A percentile compares a stretch with the other conserved stretches of the same genome.
phyloP scores from a whole-genome alignment of 2,888 invertebrate species.

The Acanthopleura granulata region DNA sequence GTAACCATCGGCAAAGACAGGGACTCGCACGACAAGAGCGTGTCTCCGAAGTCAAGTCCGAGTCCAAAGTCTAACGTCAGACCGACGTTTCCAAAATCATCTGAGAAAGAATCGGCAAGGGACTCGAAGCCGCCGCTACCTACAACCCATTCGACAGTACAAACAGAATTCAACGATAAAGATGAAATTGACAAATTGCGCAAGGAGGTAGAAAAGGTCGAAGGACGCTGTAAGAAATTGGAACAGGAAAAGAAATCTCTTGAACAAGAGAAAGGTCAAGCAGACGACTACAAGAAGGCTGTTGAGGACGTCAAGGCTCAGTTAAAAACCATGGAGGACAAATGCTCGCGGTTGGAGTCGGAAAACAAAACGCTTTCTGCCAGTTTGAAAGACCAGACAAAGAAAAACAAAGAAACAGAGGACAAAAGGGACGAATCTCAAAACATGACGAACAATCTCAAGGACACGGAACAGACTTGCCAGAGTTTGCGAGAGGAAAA shows the following conservation, averaged over 20 bases:
- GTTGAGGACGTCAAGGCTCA: conserved; percentile 71
- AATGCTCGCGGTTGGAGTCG: conserved; percentile 42
- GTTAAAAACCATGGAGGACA: conserved; percentile 39
- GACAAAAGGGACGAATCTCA: conserved; percentile 31
- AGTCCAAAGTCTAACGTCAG: conserved; percentile 7
- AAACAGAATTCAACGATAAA: conserved; percentile 23
- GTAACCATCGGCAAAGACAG: background rate
- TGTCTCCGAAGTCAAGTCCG: background rate
- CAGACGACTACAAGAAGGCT: conserved; percentile 80
- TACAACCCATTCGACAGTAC: background rate
- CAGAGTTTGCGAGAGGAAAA: conserved; percentile 82
- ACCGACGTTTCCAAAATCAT: background rate
- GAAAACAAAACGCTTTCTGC: conserved; percentile 40
- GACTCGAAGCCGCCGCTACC: background rate
- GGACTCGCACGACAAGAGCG: conserved; percentile 7
- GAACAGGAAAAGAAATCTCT: conserved; percentile 74
- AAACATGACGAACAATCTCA: conserved; percentile 38
- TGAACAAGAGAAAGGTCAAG: background rate
- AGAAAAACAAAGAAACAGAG: conserved; percentile 25
- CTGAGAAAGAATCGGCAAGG: background rate
- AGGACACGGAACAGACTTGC: conserved; percentile 43
- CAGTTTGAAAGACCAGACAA: conserved; percentile 31
- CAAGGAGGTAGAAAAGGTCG: conserved; percentile 76
- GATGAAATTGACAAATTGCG: conserved; percentile 30
- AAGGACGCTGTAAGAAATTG: conserved; percentile 78